Conservation (phyloP, 2,113 vertebrate genomes). For the Procavia capensis region DNA sequence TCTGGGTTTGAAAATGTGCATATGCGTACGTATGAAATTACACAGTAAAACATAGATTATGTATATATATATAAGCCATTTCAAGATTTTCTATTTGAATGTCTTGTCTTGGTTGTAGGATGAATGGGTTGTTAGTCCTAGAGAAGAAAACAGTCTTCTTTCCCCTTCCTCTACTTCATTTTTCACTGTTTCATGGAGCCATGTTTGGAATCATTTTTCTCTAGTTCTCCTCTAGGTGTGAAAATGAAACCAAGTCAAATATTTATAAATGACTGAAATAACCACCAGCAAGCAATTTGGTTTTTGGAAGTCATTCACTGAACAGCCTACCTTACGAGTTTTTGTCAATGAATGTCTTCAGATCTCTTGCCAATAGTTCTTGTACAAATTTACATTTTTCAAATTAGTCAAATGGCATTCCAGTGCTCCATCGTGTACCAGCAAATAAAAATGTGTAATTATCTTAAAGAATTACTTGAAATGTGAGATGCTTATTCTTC, state of each 20-base stretch:
- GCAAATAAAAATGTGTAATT: conserved; percentile 36
- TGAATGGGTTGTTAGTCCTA: not conserved
- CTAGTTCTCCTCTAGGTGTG: not conserved
- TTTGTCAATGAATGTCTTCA: conserved; percentile 9
- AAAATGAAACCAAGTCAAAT: conserved; percentile 65
- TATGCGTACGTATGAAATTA: not conserved
- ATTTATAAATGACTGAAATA: conserved; percentile 68
- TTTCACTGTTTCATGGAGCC: not conserved
- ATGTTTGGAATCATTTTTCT: conserved; percentile 48
- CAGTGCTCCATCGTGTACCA: not conserved
- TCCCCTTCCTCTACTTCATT: not conserved
- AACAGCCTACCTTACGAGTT: not conserved
- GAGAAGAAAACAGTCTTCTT: conserved; percentile 41
- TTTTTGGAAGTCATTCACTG: conserved; percentile 52
- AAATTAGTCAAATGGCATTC: not conserved
- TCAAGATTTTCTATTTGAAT: conserved; percentile 51
- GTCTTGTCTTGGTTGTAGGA: not conserved
- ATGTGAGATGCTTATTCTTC: not conserved
- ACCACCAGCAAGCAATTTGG: conserved; percentile 13
- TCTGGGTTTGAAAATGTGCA: not conserved
- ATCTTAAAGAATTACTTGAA: not conserved
- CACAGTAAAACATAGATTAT: not conserved
- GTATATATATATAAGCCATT: not conserved
- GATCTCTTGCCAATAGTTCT: conserved; percentile 1
- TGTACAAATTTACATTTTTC: not conserved